Conservation (phyloP, 2,888 invertebrate species). For the Pristionchus exspectatus region DNA sequence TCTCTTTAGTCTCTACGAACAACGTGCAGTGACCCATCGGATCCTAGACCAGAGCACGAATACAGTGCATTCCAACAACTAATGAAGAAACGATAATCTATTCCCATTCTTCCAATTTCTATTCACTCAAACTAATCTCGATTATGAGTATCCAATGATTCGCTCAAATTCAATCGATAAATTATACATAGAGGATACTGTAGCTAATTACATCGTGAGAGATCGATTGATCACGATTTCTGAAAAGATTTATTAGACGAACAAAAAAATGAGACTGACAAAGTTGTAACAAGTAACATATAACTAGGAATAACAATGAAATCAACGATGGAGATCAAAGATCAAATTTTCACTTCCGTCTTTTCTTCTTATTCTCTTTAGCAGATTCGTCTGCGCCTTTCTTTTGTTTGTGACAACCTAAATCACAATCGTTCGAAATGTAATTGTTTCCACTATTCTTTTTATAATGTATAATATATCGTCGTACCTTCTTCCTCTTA, state of each 20-base stretch:
- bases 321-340: slow-evolving; percentile 24
- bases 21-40: background rate
- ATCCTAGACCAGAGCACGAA: background rate
- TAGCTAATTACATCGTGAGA: background rate
- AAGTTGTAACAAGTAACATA: background rate
- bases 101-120: background rate
- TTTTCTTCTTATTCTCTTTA: slow-evolving; percentile 38
- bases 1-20: background rate
- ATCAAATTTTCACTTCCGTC: slow-evolving; percentile 30
- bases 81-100: background rate
- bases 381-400: background rate
- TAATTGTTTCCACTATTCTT: no score
- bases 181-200: background rate
- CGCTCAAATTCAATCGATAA: background rate
- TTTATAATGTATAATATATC: no score
- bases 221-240: background rate
- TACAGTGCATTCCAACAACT: background rate
- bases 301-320: slow-evolving; percentile 13
- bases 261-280: background rate
- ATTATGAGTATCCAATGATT: background rate
- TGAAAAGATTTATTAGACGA: background rate
- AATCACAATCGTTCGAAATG: background rate
- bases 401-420: slow-evolving; percentile 21
- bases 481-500: slow-evolving; percentile 37
- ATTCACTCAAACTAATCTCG: background rate